Percentiles rank a stretch among this genome's conserved stretches.
These are phyloP conservation scores for Vimba vimba DNA, from an alignment of 2,113 vertebrate genomes.

Conservation along the genomic window DNA sequence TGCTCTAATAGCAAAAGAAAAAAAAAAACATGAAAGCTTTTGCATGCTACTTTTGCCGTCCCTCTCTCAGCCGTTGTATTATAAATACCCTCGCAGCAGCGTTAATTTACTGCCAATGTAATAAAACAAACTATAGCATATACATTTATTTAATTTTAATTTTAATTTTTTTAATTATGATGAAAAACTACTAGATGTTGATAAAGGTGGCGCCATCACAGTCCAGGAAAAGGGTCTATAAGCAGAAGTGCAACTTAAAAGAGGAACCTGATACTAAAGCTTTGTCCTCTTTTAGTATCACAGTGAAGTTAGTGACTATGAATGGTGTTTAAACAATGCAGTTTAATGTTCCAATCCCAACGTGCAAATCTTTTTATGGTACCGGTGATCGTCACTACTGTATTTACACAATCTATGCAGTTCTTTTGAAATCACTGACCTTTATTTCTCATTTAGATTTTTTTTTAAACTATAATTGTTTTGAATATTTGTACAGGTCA, in stretches of 20 bases:
- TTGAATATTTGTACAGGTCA: neutral
- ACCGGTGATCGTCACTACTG: neutral
- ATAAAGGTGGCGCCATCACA: too few relatives aligned
- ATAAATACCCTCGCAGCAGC: too few relatives aligned
- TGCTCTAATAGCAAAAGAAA: too few relatives aligned
- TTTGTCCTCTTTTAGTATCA: neutral
- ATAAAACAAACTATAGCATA: too few relatives aligned
- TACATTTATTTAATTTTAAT: too few relatives aligned
- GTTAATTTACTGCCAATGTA: too few relatives aligned
- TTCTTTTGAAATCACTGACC: neutral
- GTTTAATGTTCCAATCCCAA: neutral
- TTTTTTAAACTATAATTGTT: neutral
- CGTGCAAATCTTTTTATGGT: neutral
- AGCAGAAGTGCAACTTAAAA: conserved; percentile 32
- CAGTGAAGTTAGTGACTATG: neutral
- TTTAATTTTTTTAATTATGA: too few relatives aligned
- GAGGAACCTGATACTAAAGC: neutral
- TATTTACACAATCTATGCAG: neutral
- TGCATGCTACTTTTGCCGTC: too few relatives aligned
- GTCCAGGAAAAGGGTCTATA: neutral
- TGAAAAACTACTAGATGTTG: too few relatives aligned
- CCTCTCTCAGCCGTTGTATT: too few relatives aligned
- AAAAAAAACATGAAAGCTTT: too few relatives aligned
- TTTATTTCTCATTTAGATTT: neutral
- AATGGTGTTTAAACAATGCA: neutral